A percentile compares a stretch with the other conserved stretches of the same genome.
Evolutionary conservation across 35 echinoderm and acorn worm genomes (phyloP).

Genomic region (Lytechinus variegatus): DNA sequence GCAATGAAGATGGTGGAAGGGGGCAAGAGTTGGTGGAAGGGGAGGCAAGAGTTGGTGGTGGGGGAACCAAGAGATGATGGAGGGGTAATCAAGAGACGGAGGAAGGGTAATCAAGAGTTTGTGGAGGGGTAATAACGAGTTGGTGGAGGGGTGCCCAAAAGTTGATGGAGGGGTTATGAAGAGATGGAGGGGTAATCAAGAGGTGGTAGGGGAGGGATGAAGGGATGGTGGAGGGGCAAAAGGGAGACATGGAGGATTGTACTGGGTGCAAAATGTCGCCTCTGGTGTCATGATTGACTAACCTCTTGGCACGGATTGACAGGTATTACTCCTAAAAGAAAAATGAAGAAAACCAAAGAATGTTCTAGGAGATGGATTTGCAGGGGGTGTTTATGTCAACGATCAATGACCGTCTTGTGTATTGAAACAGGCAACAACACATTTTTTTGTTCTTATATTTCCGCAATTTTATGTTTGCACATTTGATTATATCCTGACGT

Average conservation of each 20-base stretch:
- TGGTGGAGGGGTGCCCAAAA: too few relatives aligned
- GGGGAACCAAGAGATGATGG: neutral
- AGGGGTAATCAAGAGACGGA: neutral
- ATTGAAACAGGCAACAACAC: slow-evolving; percentile 4
- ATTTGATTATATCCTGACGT: neutral
- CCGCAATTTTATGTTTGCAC: neutral
- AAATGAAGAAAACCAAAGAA: neutral
- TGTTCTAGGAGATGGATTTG: slow-evolving; percentile 5
- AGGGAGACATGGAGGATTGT: neutral
- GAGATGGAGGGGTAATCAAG: neutral
- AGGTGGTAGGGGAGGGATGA: neutral
- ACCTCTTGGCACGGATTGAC: neutral
- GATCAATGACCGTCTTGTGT: neutral
- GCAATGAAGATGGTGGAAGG: neutral
- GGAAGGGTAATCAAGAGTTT: neutral
- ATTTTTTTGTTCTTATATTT: neutral
- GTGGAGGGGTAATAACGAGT: neutral
- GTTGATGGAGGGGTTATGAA: neutral
- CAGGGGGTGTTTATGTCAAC: slow-evolving; percentile 20
- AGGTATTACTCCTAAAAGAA: neutral
- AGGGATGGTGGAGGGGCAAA: neutral
- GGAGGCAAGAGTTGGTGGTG: neutral
- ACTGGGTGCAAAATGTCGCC: neutral
- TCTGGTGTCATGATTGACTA: slow-evolving; percentile 17
- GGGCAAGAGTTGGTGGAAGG: neutral